phyloP scores from a whole-genome alignment of 1,140 invertebrate species.

The Physella acuta region DNA sequence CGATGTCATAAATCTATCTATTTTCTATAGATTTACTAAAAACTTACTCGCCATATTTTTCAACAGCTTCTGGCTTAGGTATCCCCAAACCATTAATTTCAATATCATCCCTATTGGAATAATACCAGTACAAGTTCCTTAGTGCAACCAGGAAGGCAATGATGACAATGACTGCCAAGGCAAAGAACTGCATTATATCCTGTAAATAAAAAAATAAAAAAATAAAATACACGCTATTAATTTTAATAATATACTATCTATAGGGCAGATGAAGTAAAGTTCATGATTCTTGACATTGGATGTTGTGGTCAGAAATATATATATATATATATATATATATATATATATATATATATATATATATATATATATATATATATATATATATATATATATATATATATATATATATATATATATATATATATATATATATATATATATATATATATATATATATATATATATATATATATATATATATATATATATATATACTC shows the following conservation, averaged over 20 bases:
- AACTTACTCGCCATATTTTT: conserved; percentile 54
- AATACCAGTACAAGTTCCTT: conserved; percentile 93
- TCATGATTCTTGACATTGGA: too few species aligned
- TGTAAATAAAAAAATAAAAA: conserved; percentile 65
- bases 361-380: too few species aligned
- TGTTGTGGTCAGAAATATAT: too few species aligned
- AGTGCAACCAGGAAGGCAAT: conserved; percentile 94
- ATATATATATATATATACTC: too few species aligned
- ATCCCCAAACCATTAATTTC: conserved; percentile 42
- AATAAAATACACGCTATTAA: background rate
- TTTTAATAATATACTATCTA: background rate
- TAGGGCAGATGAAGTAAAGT: too few species aligned
- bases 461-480: too few species aligned
- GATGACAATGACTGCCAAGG: conserved; percentile 87
- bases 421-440: too few species aligned
- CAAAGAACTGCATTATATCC: conserved; percentile 94
- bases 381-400: too few species aligned
- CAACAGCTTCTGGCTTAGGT: conserved; percentile 39
- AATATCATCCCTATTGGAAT: conserved; percentile 74
- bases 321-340: background rate
- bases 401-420: too few species aligned
- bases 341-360: conserved; percentile 3
- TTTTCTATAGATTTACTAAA: too few species aligned
- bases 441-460: too few species aligned
- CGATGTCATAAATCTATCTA: too few species aligned